Conservation (phyloP, 2,113 vertebrate genomes). For the Tragulus kanchil region DNA sequence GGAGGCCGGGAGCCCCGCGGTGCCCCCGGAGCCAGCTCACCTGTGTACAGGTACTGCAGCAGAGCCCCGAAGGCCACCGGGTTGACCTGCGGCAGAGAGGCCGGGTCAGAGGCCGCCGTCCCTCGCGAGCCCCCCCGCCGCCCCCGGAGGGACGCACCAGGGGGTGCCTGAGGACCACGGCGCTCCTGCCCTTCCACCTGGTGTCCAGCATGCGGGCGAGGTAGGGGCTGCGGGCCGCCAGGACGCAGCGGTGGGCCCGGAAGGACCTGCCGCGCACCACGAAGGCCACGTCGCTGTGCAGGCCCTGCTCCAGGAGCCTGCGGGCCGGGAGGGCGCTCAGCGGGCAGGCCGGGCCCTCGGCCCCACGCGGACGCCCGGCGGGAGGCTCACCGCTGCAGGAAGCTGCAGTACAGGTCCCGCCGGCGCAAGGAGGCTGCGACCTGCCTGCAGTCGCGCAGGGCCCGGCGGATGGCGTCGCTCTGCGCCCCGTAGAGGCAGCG, state of each 20-base stretch:
- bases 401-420: constrained; percentile 95
- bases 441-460: constrained; percentile 96
- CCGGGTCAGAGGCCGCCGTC: not conserved
- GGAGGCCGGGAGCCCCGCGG: not conserved
- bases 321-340: not conserved
- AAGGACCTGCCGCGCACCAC: constrained; percentile 95
- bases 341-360: too few species aligned
- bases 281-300: constrained; percentile 94
- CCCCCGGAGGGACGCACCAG: constrained; percentile 87
- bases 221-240: constrained; percentile 94
- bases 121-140: not conserved
- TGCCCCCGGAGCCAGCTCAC: constrained; percentile 81
- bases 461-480: constrained; percentile 93
- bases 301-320: constrained; percentile 96
- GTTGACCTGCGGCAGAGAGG: constrained; percentile 91
- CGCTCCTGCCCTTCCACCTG: constrained; percentile 95
- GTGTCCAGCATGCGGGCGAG: constrained; percentile 97
- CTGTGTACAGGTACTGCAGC: constrained; percentile 97
- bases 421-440: constrained; percentile 94
- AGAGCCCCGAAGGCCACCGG: constrained; percentile 96
- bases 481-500: constrained; percentile 96
- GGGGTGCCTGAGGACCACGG: constrained; percentile 95
- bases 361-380: accelerated
- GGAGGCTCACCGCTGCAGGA: constrained; percentile 92
- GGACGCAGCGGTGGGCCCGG: constrained; percentile 93